A percentile compares a stretch with the other conserved stretches of the same genome.
phyloP scores from a whole-genome alignment of 2,888 invertebrate species.

The Dasypolia templi region DNA sequence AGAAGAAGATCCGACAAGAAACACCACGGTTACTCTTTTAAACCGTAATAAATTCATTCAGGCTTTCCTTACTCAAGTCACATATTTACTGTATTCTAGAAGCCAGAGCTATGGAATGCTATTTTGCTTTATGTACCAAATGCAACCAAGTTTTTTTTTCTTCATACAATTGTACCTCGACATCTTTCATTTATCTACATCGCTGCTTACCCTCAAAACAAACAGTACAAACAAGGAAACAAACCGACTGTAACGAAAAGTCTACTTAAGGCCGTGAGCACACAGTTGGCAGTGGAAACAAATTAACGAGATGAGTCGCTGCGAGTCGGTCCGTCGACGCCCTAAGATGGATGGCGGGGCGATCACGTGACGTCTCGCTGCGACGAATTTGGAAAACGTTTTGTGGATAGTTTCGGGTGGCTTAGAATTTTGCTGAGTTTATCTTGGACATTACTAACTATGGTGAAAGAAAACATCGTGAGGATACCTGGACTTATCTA shows the following conservation, averaged over 20 bases:
- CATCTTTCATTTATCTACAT: neutral
- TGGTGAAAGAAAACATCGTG: neutral
- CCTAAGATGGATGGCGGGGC: conserved; percentile 81
- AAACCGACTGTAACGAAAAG: conserved; percentile 58
- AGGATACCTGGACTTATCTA: neutral
- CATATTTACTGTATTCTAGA: too few species aligned
- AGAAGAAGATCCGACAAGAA: too few species aligned
- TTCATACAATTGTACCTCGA: neutral
- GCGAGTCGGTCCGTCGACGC: conserved; percentile 79
- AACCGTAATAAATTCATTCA: too few species aligned
- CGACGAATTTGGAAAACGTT: conserved; percentile 68
- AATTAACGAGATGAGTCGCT: conserved; percentile 85
- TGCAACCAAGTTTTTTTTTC: neutral
- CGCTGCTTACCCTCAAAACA: conserved; percentile 24
- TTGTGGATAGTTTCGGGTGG: neutral
- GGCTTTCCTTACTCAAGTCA: neutral
- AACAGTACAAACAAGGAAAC: conserved; percentile 48
- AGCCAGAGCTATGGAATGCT: too few species aligned
- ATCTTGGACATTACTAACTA: neutral
- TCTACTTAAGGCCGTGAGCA: conserved; percentile 64
- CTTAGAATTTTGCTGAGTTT: neutral
- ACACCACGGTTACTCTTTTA: too few species aligned
- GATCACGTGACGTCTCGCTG: conserved; percentile 67
- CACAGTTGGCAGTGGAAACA: conserved; percentile 66
- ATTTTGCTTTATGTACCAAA: too few species aligned